phyloP scores from a whole-genome alignment of 2,113 vertebrate species.

The Odocoileus hemionus region DNA sequence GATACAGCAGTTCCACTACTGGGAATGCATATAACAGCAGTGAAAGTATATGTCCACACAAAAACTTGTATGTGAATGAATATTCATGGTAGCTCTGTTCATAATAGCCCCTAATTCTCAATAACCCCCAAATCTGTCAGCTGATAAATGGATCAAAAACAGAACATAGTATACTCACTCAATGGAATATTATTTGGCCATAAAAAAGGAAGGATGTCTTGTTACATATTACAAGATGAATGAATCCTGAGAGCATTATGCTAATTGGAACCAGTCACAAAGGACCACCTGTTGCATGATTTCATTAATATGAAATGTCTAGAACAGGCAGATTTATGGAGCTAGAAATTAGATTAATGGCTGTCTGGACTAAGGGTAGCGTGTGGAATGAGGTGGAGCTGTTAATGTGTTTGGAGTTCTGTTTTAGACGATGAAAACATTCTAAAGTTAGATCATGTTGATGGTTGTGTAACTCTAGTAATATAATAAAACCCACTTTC shows the following conservation, averaged over 20 bases:
- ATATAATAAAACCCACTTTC: not conserved
- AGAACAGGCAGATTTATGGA: not conserved
- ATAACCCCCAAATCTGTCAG: not conserved
- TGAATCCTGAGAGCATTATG: not conserved
- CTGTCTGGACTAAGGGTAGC: not conserved
- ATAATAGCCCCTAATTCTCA: not conserved
- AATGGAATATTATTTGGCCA: not conserved
- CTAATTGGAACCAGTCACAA: not conserved
- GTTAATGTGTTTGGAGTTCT: not conserved
- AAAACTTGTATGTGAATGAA: not conserved
- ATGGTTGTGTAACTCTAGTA: not conserved
- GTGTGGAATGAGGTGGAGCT: not conserved
- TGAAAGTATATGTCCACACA: not conserved
- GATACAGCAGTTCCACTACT: not conserved
- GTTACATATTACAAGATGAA: not conserved
- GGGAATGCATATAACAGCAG: not conserved
- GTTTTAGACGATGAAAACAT: not conserved
- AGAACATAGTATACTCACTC: not conserved
- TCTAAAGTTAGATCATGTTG: not conserved
- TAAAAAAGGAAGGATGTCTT: not conserved
- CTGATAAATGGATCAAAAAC: not conserved
- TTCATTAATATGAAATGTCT: not conserved
- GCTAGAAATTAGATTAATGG: not conserved
- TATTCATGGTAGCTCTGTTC: not conserved
- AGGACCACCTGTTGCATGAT: not conserved